Evolutionary conservation across 2,113 vertebrate genomes (phyloP).

Genomic region (Macrotis lagotis): DNA sequence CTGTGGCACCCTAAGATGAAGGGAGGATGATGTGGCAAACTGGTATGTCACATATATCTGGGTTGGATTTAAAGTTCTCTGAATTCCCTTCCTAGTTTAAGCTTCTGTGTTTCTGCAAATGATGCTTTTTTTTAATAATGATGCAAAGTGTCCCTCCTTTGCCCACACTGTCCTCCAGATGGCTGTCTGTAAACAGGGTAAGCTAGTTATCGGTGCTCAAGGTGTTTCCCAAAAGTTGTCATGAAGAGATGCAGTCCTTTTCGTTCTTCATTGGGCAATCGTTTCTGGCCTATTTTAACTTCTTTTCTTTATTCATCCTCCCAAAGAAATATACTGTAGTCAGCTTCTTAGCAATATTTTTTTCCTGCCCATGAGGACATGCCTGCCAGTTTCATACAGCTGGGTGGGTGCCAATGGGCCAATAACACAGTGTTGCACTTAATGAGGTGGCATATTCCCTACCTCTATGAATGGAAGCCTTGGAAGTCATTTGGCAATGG

Average conservation of each 20-base stretch:
- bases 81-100: neutral
- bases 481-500: conserved; percentile 78
- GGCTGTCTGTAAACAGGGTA: neutral
- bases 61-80: neutral
- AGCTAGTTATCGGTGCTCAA: neutral
- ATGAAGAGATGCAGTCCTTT: conserved; percentile 26
- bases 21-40: neutral
- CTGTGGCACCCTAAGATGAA: conserved; percentile 5
- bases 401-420: conserved; percentile 74
- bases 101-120: neutral
- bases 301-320: conserved; percentile 3
- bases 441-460: conserved; percentile 83
- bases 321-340: conserved; percentile 71
- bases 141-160: neutral
- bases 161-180: neutral
- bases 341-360: conserved; percentile 57
- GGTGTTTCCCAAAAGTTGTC: neutral
- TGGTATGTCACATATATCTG: neutral
- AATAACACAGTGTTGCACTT: conserved; percentile 77
- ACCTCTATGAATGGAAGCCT: conserved; percentile 78
- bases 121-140: neutral
- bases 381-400: conserved; percentile 59
- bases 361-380: conserved; percentile 70
- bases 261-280: conserved; percentile 29
- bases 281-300: conserved; percentile 43